Percentiles rank a stretch among this genome's conserved stretches.
Evolutionary conservation across 2,113 vertebrate species (phyloP).

Genomic region (Alectura lathami): DNA sequence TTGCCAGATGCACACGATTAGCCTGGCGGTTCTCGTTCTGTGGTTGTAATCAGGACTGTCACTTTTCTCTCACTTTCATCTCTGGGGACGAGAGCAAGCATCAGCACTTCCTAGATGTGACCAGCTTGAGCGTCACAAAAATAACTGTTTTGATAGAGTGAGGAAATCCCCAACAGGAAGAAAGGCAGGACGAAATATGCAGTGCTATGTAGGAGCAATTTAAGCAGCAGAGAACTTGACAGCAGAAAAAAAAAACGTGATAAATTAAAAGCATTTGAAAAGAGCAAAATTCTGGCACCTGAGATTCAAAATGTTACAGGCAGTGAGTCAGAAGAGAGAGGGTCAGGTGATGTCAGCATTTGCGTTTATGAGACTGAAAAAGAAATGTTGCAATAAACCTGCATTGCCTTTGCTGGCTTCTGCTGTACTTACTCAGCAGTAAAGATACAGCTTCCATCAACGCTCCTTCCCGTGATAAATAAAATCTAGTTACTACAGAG

Average conservation of each 20-base stretch:
- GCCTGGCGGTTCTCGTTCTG: background rate
- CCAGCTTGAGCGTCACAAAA: background rate
- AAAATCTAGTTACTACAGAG: background rate
- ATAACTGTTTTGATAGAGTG: background rate
- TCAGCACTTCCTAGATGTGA: background rate
- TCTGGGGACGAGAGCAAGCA: background rate
- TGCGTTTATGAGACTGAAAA: background rate
- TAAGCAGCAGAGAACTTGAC: background rate
- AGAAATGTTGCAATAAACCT: background rate
- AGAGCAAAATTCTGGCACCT: background rate
- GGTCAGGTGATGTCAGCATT: background rate
- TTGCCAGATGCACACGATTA: fast-evolving
- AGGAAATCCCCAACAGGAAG: background rate
- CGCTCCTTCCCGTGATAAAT: background rate
- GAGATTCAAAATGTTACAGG: background rate
- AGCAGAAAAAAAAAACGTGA: background rate
- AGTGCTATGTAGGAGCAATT: background rate
- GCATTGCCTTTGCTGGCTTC: background rate
- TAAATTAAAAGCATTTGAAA: background rate
- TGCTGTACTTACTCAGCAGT: background rate
- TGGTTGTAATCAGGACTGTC: background rate
- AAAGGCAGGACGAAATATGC: background rate
- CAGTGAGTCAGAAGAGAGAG: background rate
- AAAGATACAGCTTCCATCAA: background rate
- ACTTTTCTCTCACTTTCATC: background rate